Conservation (phyloP, 2,888 invertebrate genomes). For the Hymenopus coronatus region DNA sequence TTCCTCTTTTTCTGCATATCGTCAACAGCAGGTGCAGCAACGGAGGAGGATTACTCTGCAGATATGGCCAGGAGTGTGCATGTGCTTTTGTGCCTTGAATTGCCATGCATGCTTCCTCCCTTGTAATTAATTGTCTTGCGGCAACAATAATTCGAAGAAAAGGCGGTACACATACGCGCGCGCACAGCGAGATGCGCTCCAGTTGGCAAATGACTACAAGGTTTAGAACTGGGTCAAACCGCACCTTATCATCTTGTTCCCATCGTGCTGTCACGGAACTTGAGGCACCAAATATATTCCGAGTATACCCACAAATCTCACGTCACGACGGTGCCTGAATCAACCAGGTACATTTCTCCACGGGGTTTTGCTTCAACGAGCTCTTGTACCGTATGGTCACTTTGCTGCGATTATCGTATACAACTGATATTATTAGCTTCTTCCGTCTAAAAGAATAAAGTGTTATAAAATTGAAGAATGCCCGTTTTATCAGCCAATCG, state of each 20-base stretch:
- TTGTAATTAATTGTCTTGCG: background rate
- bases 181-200: background rate
- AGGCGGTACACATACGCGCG: background rate
- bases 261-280: background rate
- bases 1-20: too few species aligned
- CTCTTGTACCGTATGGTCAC: too few species aligned
- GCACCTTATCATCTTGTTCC: background rate
- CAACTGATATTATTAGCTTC: too few species aligned
- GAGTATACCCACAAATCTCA: background rate
- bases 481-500: too few species aligned
- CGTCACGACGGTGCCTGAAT: background rate
- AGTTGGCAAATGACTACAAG: background rate
- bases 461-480: too few species aligned
- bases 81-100: background rate
- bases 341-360: background rate
- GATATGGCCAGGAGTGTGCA: background rate
- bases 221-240: background rate
- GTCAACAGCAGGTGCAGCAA: too few species aligned
- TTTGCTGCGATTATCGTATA: too few species aligned
- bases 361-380: background rate
- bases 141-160: background rate
- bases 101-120: background rate
- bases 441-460: too few species aligned
- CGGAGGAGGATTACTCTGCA: too few species aligned
- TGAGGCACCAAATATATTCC: background rate